Evolutionary conservation across 2,888 invertebrate genomes (phyloP).

Genomic region (Sminthurides aquaticus): DNA sequence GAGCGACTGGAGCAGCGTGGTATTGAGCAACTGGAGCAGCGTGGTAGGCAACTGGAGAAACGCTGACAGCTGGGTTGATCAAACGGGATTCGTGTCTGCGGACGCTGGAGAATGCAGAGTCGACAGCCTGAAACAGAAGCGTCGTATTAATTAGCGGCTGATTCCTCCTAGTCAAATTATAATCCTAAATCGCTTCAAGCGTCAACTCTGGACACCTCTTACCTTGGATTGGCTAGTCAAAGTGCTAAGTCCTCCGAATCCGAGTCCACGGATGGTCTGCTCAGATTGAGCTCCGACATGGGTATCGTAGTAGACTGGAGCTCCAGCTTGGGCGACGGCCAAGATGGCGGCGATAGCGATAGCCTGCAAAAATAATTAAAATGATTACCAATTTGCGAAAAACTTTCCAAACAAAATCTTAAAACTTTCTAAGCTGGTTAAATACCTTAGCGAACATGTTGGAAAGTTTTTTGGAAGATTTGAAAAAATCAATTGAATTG

Average conservation of each 20-base stretch:
- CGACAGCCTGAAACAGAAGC: neutral
- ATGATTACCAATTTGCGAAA: neutral
- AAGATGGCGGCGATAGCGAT: neutral
- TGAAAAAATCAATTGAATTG: neutral
- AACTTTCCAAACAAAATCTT: neutral
- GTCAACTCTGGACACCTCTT: too few species aligned
- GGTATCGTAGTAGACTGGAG: slow-evolving; percentile 9
- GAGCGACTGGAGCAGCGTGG: slow-evolving; percentile 5
- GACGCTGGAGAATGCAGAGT: slow-evolving; percentile 15
- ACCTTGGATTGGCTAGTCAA: slow-evolving; percentile 26
- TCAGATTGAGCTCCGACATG: slow-evolving; percentile 24
- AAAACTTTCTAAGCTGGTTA: too few species aligned
- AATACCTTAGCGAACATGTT: neutral
- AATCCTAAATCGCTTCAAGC: neutral
- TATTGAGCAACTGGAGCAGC: neutral
- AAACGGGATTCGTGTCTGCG: slow-evolving; percentile 15
- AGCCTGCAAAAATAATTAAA: neutral
- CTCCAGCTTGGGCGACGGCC: neutral
- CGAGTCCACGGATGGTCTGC: slow-evolving; percentile 22
- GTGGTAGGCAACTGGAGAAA: neutral
- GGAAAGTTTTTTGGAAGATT: neutral
- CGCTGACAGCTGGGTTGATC: slow-evolving; percentile 9
- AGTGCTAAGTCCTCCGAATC: slow-evolving; percentile 20
- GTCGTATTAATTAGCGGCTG: neutral
- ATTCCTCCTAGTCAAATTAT: neutral